Conservation (phyloP, 2,888 invertebrate species). For the Hipparchia semele region DNA sequence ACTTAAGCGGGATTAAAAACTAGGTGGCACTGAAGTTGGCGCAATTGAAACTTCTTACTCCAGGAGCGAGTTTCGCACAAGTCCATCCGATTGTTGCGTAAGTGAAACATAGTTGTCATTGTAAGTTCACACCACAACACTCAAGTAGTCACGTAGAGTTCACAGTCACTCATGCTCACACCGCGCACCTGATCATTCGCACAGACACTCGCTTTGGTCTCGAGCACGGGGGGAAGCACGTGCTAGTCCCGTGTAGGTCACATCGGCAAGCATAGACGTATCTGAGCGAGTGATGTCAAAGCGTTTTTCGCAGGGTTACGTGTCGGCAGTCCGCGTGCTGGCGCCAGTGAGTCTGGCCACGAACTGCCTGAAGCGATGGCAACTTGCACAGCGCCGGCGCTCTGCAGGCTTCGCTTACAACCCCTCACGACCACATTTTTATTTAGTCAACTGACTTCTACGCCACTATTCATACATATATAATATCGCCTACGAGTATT, state of each 20-base stretch:
- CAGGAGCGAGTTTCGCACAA: conserved; percentile 48
- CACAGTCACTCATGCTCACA: conserved; percentile 59
- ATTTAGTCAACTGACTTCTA: conserved; percentile 82
- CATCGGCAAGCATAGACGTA: conserved; percentile 41
- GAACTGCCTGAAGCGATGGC: conserved; percentile 63
- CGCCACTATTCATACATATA: conserved; percentile 71
- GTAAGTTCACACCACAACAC: conserved; percentile 65
- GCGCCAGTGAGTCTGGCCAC: conserved; percentile 71
- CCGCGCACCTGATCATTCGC: conserved; percentile 40
- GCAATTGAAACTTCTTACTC: conserved; percentile 56
- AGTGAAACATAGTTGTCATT: conserved; percentile 60
- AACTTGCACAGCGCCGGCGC: conserved; percentile 77
- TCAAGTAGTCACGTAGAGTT: conserved; percentile 54
- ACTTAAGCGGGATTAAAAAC: conserved; percentile 71
- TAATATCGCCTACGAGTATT: conserved; percentile 44
- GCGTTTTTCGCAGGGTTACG: conserved; percentile 39
- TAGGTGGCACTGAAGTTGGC: conserved; percentile 60
- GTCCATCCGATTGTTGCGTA: conserved; percentile 52
- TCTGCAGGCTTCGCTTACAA: conserved; percentile 64
- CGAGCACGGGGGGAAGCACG: conserved; percentile 21
- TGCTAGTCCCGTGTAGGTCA: conserved; percentile 41
- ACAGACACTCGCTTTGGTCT: conserved; percentile 6
- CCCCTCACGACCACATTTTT: conserved; percentile 76
- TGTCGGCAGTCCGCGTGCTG: conserved; percentile 63
- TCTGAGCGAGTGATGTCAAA: conserved; percentile 27